A percentile compares a stretch with the other conserved stretches of the same genome.
These are phyloP conservation scores for Drosophila nigrodunni DNA, from an alignment of 1,140 invertebrate species.

Conservation along the genomic window DNA sequence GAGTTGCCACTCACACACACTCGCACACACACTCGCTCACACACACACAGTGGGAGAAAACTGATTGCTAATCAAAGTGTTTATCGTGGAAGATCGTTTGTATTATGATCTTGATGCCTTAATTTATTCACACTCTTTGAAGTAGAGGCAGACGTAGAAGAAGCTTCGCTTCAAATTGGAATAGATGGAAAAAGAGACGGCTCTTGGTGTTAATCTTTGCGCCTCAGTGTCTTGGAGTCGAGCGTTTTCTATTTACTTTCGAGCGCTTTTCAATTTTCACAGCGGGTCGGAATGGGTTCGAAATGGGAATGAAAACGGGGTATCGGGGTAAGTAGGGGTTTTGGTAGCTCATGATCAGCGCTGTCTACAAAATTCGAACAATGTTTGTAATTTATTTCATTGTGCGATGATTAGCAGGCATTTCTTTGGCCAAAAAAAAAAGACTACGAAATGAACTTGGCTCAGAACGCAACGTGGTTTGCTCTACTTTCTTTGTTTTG, in stretches of 20 bases:
- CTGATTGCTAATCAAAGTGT: constrained; percentile 78
- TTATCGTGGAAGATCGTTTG: constrained; percentile 80
- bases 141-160: neutral
- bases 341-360: constrained; percentile 24
- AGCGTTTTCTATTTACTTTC: constrained; percentile 76
- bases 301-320: neutral
- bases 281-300: constrained; percentile 48
- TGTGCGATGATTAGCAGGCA: constrained; percentile 82
- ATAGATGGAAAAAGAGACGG: neutral
- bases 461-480: constrained; percentile 24
- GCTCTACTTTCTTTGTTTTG: constrained; percentile 72
- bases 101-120: constrained; percentile 83
- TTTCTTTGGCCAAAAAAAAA: constrained; percentile 52
- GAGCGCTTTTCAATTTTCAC: constrained; percentile 82
- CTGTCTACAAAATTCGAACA: constrained; percentile 50
- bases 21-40: constrained; percentile 21
- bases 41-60: constrained; percentile 16
- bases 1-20: constrained; percentile 51
- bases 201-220: constrained; percentile 63
- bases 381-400: constrained; percentile 84
- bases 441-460: neutral
- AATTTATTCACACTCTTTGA: constrained; percentile 79
- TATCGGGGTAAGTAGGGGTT: neutral
- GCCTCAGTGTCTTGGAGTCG: constrained; percentile 54
- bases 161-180: constrained; percentile 6